Conservation (phyloP, 2,888 invertebrate genomes). For the Caenorhabditis sp. region DNA sequence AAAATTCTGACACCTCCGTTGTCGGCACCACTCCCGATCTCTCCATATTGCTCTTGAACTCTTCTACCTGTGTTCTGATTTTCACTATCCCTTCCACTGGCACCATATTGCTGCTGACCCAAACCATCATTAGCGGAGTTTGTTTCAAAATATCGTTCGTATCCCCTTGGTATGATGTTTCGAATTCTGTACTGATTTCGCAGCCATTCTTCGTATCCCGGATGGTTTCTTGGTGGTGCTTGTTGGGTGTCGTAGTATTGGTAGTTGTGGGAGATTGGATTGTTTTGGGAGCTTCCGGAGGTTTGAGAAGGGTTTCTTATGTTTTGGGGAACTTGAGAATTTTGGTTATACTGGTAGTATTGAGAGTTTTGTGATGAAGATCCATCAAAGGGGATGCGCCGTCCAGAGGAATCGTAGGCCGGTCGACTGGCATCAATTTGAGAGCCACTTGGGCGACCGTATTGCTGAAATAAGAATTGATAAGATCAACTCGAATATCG, state of each 20-base stretch:
- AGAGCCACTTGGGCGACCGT: slow-evolving; percentile 31
- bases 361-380: not conserved
- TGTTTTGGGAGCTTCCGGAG: not conserved
- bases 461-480: slow-evolving; percentile 23
- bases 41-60: not conserved
- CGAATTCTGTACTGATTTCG: slow-evolving; percentile 41
- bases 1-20: not conserved
- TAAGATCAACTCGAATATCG: not conserved
- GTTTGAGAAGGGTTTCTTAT: not conserved
- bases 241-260: slow-evolving; percentile 26
- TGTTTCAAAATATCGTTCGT: slow-evolving; percentile 5
- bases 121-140: not conserved
- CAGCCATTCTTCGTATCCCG: slow-evolving; percentile 47
- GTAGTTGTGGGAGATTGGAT: slow-evolving; percentile 32
- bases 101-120: not conserved
- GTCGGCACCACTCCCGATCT: too few species aligned
- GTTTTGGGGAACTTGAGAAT: too few species aligned
- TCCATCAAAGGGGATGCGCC: slow-evolving; percentile 24
- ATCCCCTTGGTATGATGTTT: slow-evolving; percentile 32
- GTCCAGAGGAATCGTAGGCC: slow-evolving; percentile 40
- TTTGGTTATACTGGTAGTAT: too few species aligned
- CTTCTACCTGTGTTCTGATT: not conserved
- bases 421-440: slow-evolving; percentile 23
- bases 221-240: slow-evolving; percentile 35
- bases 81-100: not conserved